A percentile compares a stretch with the other conserved stretches of the same genome.
These are phyloP conservation scores for Ctenopoma multispine DNA, from an alignment of 2,797 vertebrate species.

Conservation along the genomic window DNA sequence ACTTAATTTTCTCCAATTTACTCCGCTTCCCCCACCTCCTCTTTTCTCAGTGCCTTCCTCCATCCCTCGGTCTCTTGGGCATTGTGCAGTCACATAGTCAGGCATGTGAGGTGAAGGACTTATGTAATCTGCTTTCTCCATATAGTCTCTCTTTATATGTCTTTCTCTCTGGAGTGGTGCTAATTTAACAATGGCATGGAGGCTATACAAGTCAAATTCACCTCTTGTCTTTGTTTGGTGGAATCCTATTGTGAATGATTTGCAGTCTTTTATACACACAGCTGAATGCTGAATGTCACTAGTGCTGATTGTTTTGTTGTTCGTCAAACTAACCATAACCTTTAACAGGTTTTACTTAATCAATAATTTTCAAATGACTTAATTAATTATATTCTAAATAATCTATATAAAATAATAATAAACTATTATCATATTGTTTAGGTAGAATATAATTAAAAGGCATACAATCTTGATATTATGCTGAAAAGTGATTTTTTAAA, in stretches of 20 bases:
- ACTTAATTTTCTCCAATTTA: conserved; percentile 81
- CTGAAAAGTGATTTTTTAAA: conserved; percentile 11
- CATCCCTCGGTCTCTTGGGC: conserved; percentile 67
- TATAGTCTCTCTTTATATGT: conserved; percentile 38
- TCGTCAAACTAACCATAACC: conserved; percentile 9
- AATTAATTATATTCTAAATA: background rate
- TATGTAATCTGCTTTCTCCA: conserved; percentile 77
- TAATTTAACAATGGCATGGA: conserved; percentile 38
- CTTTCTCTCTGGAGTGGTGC: conserved; percentile 20
- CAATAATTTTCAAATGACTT: background rate
- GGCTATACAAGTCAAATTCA: conserved; percentile 29
- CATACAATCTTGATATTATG: conserved; percentile 1
- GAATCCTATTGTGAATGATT: conserved; percentile 26
- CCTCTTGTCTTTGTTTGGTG: conserved; percentile 26
- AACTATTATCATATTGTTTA: too few relatives aligned
- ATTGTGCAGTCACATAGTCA: conserved; percentile 82
- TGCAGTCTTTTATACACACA: conserved; percentile 4
- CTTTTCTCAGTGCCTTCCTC: conserved; percentile 52
- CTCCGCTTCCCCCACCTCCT: conserved; percentile 57
- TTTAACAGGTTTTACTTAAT: background rate
- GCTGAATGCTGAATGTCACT: background rate
- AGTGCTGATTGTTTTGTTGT: background rate
- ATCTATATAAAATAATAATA: background rate
- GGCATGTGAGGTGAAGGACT: conserved; percentile 83
- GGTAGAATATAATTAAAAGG: too few relatives aligned